Percentiles rank a stretch among this genome's conserved stretches.
phyloP scores from a whole-genome alignment of 1,140 invertebrate species.

The Mycetomoellerius zeteki region DNA sequence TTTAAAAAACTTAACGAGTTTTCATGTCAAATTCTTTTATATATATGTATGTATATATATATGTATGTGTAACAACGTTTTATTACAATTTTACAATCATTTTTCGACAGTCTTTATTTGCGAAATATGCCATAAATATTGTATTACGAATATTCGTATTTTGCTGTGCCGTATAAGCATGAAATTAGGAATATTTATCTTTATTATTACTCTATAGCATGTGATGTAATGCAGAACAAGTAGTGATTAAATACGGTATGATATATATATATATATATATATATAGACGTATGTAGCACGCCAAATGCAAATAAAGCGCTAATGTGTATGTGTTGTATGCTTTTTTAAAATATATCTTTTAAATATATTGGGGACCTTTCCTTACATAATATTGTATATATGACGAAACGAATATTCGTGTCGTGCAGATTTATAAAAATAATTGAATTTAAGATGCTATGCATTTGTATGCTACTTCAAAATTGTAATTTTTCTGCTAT shows the following conservation, averaged over 20 bases:
- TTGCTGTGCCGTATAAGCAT: no score
- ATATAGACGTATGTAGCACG: neutral
- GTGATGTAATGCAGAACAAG: neutral
- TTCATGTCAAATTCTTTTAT: neutral
- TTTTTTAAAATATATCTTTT: neutral
- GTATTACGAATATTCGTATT: no score
- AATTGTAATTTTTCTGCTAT: neutral
- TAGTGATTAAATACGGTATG: neutral
- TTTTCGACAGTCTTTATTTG: neutral
- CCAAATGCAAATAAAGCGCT: neutral
- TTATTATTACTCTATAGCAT: neutral
- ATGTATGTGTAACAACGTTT: no score
- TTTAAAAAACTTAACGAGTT: neutral
- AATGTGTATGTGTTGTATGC: neutral
- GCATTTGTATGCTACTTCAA: neutral
- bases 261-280: neutral
- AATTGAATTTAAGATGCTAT: neutral
- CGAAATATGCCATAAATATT: neutral
- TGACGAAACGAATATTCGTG: neutral
- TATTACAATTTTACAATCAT: no score
- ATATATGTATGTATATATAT: neutral
- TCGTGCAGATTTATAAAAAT: neutral
- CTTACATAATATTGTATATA: neutral
- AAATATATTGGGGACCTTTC: neutral
- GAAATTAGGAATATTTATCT: constrained; percentile 14